Evolutionary conservation across 1,140 invertebrate genomes (phyloP), one percentile per base, ranked within the genome.

Genomic region (Drosophila bocki): DNA sequence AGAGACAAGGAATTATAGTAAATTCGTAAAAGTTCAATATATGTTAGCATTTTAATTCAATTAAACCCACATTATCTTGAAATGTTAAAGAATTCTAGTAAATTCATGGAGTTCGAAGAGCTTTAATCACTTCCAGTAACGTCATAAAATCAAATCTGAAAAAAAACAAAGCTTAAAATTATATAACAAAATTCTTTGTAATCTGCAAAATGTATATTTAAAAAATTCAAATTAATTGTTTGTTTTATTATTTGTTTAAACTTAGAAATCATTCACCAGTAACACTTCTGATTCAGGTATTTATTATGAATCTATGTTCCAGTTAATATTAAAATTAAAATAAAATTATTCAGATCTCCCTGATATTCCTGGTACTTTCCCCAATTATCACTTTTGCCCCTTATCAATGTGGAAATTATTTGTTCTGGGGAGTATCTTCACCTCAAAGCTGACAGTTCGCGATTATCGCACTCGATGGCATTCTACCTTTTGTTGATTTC

Each of bases 401-500:
- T 54, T 54, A 22, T 32, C 26, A 63, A n/a, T 39, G 19, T 19
- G 59, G 3, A 54, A 54, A 61, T 35, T 39, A 39, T 29, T 26
- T 35, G 29, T 15, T 37, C 13, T 32, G 22, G 8, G 7, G 17
- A 61, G 29, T 42, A 29, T 29, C 12, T 17, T 47, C 41, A 65
- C 41, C 37, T 53, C 32, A 39, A 22, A 13, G 32, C 62, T 39
- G 22, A 22, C 22, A 39, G 39, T 45, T 70, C 41, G 17, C 41
- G 19, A 47, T 47, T 70, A 41, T 48, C 51, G 22, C 41, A 70
- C 44, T 35, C n/a, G 54, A n/a, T 72, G 53, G 35, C 69, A 72
- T 72, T 72, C 54, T 72, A 72, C 69, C 53, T 50, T 60, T 60
- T 51, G 51, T 59, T 45, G 53, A 57, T 47, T 72, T 59, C 54